phyloP scores from a whole-genome alignment of 2,888 invertebrate genomes.

The Pasiphila rectangulata region DNA sequence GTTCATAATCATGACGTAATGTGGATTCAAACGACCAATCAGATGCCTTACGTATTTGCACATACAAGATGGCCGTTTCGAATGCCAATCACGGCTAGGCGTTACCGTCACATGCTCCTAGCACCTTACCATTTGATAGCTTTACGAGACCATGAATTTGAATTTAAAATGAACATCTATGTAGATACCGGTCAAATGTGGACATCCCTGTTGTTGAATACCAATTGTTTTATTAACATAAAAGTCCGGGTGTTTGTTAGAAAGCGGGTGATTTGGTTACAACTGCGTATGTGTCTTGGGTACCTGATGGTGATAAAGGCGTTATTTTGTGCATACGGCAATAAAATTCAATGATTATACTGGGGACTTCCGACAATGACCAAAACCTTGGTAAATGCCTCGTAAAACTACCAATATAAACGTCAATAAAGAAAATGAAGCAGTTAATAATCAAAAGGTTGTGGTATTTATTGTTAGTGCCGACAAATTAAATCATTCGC shows the following conservation, averaged over 20 bases:
- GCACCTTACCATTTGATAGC: slow-evolving; percentile 74
- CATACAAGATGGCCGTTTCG: slow-evolving; percentile 69
- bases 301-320: slow-evolving; percentile 64
- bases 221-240: slow-evolving; percentile 77
- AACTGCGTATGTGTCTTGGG: slow-evolving; percentile 63
- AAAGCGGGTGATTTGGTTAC: slow-evolving; percentile 81
- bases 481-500: slow-evolving; percentile 15
- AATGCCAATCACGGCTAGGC: slow-evolving; percentile 68
- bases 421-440: slow-evolving; percentile 18
- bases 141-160: slow-evolving; percentile 77
- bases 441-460: slow-evolving; percentile 15
- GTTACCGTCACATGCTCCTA: slow-evolving; percentile 68
- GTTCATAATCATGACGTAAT: slow-evolving; percentile 54
- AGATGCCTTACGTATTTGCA: slow-evolving; percentile 48
- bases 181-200: slow-evolving; percentile 79
- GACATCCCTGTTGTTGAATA: slow-evolving; percentile 70
- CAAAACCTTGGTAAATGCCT: slow-evolving; percentile 36
- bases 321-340: slow-evolving; percentile 58
- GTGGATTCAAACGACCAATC: slow-evolving; percentile 44
- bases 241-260: slow-evolving; percentile 78
- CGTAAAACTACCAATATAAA: slow-evolving; percentile 38
- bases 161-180: slow-evolving; percentile 76
- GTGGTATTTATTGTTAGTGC: slow-evolving; percentile 10
- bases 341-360: slow-evolving; percentile 67
- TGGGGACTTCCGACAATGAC: slow-evolving; percentile 63